Conservation (phyloP, 2,113 vertebrate genomes). For the Callionymus lyra region DNA sequence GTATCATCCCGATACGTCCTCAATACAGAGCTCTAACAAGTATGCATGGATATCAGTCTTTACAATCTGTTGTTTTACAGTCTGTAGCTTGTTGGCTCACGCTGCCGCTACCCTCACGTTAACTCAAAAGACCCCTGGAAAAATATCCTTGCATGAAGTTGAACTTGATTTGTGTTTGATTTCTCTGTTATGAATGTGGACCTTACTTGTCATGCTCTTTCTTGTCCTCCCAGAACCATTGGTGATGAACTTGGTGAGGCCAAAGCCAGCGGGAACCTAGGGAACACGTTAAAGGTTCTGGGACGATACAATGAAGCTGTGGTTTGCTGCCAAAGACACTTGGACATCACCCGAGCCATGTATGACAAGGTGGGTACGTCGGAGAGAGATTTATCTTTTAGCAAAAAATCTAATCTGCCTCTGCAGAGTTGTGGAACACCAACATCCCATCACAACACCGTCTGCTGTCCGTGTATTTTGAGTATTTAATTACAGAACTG, state of each 20-base stretch:
- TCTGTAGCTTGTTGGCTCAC: too few relatives aligned
- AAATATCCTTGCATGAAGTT: too few relatives aligned
- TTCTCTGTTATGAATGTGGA: too few relatives aligned
- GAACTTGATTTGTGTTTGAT: too few relatives aligned
- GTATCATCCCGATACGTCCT: too few relatives aligned
- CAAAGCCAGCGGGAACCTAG: constrained; percentile 96
- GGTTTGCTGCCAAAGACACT: constrained; percentile 89
- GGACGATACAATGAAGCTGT: constrained; percentile 91
- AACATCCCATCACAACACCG: too few relatives aligned
- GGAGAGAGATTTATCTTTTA: neutral
- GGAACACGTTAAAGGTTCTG: constrained; percentile 92
- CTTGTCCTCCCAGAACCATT: constrained; percentile 73
- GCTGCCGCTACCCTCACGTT: too few relatives aligned
- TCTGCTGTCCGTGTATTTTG: constrained; percentile 53
- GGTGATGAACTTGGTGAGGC: constrained; percentile 90
- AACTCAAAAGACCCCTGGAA: too few relatives aligned
- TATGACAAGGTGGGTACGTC: constrained; percentile 79
- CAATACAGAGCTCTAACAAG: too few relatives aligned
- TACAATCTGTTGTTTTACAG: too few relatives aligned
- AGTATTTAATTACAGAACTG: constrained; percentile 55
- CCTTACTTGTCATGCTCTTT: too few relatives aligned
- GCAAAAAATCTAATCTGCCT: constrained; percentile 1
- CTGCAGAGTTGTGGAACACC: constrained; percentile 6
- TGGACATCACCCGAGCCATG: constrained; percentile 87
- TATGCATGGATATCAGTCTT: too few relatives aligned